Conservation (phyloP, 1,140 invertebrate genomes). For the Tenebrio molitor region DNA sequence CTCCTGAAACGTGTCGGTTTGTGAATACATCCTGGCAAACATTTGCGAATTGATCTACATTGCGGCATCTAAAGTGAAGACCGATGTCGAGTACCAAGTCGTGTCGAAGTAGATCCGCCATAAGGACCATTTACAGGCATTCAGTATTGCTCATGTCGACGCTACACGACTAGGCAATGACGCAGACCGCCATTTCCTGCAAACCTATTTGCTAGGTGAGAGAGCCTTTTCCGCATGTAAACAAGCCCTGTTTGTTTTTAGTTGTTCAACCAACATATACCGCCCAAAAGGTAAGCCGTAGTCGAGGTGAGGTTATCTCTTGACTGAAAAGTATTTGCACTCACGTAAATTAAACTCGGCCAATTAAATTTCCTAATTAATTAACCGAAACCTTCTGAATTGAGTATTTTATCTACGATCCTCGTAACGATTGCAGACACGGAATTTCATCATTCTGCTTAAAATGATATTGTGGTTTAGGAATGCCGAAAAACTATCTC, state of each 20-base stretch:
- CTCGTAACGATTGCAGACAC: neutral
- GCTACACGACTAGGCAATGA: slow-evolving; percentile 35
- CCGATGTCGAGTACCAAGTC: slow-evolving; percentile 34
- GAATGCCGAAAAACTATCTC: too few relatives aligned
- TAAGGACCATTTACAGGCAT: slow-evolving; percentile 35
- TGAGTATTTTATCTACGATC: neutral
- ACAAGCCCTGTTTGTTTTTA: slow-evolving; percentile 31
- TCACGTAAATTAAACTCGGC: slow-evolving; percentile 21
- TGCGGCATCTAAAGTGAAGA: slow-evolving; percentile 38
- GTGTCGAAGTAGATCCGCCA: slow-evolving; percentile 35
- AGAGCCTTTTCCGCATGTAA: slow-evolving; percentile 38
- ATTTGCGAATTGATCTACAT: slow-evolving; percentile 31
- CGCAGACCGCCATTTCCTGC: slow-evolving; percentile 30
- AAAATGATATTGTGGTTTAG: too few relatives aligned
- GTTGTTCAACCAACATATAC: slow-evolving; percentile 29
- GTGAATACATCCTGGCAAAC: slow-evolving; percentile 31
- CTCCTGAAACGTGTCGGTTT: slow-evolving; percentile 18
- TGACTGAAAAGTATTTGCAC: slow-evolving; percentile 9
- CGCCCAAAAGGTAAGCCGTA: neutral
- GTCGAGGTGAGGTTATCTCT: neutral
- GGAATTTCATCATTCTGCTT: too few relatives aligned
- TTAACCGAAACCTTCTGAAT: slow-evolving; percentile 14
- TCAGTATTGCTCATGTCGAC: slow-evolving; percentile 38
- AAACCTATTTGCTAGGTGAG: slow-evolving; percentile 32
- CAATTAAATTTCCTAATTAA: slow-evolving; percentile 23